Base-by-base conservation (phyloP, 1,140 invertebrate species). In the Dendroctonus ponderosae region DNA sequence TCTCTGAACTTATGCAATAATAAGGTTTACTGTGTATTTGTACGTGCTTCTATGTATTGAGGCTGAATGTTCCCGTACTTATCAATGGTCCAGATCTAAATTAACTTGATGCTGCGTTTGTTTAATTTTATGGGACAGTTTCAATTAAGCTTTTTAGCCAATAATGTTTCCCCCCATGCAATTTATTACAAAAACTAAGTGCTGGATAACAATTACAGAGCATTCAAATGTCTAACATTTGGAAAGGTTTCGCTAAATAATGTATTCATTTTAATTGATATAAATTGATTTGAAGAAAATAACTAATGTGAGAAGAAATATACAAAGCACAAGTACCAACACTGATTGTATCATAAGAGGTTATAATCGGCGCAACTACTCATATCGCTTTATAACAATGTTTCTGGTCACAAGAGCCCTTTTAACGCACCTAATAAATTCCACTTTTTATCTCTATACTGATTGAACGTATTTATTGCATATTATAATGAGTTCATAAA, bases 1-100 rank as follows among this genome's bases (percentile, higher is more conserved):
- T 65, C n/a, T n/a, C 41, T 63, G 39, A 63, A 57, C 62, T 56
- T 57, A 7, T 38, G 44, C 53, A 14, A 44, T 57, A 65, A 57
- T 56, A 65, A 49, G 51, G 15, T 48, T 48, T 11, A n/a, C 14
- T 48, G 46, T 14, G 46, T n/a, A 48, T 48, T 48, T 14, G 14
- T 48, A n/a, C 14, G 46, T 6, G 7, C 46, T n/a, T 48, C 5
- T 7, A 14, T 48, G 14, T 48, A 48, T 48, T 7, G 14, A 48
- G 8, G 46, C 8, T 14, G 46, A 48, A 48, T 48, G 11, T n/a
- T 48, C 26, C 26, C 26, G 26, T 48, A n/a, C 46, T 7, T n/a
- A n/a, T 11, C 11, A 14, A 48, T 48, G 12, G 12, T 12, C 43
- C 43, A 11, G 43, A 46, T 46, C 43, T 46, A 11, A 46, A 46